phyloP scores from a whole-genome alignment of 2,797 vertebrate genomes.

The Enoplosus armatus region DNA sequence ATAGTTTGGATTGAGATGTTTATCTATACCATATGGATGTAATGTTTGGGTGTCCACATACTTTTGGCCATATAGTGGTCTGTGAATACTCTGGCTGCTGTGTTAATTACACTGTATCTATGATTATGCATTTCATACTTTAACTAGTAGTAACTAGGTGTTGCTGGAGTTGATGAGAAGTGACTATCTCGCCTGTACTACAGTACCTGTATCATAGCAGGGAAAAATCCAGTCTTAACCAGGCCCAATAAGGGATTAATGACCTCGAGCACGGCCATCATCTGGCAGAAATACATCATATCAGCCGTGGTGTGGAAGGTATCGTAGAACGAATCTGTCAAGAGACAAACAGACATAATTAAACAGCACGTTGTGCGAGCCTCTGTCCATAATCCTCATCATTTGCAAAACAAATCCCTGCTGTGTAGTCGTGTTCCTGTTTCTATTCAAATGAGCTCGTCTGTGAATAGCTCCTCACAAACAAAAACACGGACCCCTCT shows the following conservation, averaged over 20 bases:
- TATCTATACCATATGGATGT: background rate
- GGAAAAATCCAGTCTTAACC: conserved; percentile 87
- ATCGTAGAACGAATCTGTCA: conserved; percentile 93
- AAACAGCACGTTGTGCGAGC: conserved; percentile 17
- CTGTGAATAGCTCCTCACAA: conserved; percentile 50
- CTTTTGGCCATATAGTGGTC: too few relatives aligned
- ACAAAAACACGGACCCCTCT: conserved; percentile 29
- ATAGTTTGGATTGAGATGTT: background rate
- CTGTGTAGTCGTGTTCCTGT: conserved; percentile 37
- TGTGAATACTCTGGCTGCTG: background rate
- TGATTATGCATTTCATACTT: background rate
- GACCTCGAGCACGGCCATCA: conserved; percentile 91
- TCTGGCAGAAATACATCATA: conserved; percentile 97
- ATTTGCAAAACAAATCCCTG: conserved; percentile 78
- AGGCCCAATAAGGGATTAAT: conserved; percentile 91
- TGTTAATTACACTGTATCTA: background rate
- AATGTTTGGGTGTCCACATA: background rate
- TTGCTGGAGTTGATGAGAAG: background rate
- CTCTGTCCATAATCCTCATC: conserved; percentile 34
- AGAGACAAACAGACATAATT: conserved; percentile 50
- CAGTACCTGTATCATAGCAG: conserved; percentile 91
- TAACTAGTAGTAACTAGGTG: background rate
- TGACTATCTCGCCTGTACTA: background rate
- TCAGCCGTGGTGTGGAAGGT: conserved; percentile 93
- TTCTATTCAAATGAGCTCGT: conserved; percentile 70